Percentiles rank a stretch among this genome's conserved stretches.
Conservation (phyloP, 2,888 invertebrate genomes). For the Oscheius onirici region DNA sequence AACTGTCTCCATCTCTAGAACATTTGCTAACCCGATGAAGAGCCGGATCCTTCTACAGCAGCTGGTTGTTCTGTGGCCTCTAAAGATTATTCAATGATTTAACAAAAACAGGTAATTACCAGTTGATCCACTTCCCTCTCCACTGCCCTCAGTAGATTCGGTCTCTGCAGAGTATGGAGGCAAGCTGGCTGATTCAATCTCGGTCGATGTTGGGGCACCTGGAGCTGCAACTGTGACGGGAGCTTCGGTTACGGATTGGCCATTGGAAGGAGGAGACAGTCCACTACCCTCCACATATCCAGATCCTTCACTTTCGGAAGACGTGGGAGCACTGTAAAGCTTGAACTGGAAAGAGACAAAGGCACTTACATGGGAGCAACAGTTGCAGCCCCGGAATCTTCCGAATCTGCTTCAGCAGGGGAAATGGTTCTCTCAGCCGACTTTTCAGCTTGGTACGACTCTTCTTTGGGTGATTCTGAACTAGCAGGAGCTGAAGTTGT, state of each 20-base stretch:
- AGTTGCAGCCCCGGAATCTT: too few species aligned
- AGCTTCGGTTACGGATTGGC: too few species aligned
- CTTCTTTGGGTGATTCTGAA: neutral
- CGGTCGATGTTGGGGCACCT: neutral
- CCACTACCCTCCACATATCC: conserved; percentile 1
- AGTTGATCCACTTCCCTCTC: neutral
- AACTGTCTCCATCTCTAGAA: neutral
- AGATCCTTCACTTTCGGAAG: too few species aligned
- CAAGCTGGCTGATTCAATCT: conserved; percentile 4
- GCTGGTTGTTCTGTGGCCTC: neutral
- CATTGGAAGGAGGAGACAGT: too few species aligned
- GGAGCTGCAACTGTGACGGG: neutral
- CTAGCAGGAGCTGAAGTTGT: neutral
- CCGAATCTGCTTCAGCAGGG: too few species aligned
- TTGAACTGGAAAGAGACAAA: too few species aligned
- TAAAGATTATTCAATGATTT: neutral
- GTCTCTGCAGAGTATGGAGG: neutral
- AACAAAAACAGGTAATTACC: neutral
- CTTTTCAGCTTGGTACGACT: too few species aligned
- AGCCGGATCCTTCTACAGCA: neutral
- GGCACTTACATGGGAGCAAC: too few species aligned
- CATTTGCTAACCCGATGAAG: neutral
- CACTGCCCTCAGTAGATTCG: conserved; percentile 2
- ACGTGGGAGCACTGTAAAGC: too few species aligned
- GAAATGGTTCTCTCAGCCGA: too few species aligned